Conservation (phyloP, 2,888 invertebrate species). For the Diplazon laetatorius region DNA sequence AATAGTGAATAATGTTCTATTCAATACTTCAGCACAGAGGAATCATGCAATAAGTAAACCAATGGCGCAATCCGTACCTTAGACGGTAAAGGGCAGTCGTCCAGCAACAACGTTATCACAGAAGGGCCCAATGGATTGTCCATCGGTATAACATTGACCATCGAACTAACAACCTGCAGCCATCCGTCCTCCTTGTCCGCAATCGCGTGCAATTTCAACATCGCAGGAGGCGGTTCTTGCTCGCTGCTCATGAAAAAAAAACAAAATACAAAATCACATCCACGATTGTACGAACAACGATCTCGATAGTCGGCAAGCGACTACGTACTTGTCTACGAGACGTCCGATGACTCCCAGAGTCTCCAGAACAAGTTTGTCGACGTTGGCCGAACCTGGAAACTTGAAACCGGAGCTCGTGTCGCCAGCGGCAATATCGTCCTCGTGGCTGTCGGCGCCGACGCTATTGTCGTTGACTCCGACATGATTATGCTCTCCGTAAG, state of each 20-base stretch:
- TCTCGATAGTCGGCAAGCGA: no score
- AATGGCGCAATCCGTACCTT: constrained; percentile 84
- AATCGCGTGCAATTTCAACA: constrained; percentile 91
- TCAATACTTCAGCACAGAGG: no score
- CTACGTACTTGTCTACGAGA: constrained; percentile 91
- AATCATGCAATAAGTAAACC: no score
- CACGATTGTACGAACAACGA: no score
- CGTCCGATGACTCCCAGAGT: constrained; percentile 91
- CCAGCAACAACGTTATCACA: constrained; percentile 93
- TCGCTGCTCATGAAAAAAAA: constrained; percentile 85
- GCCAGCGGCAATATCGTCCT: constrained; percentile 70
- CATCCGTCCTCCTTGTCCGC: constrained; percentile 96
- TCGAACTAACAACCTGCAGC: constrained; percentile 92
- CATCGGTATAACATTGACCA: constrained; percentile 92
- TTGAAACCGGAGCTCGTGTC: constrained; percentile 75
- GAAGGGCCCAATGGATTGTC: constrained; percentile 94
- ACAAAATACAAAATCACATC: neutral
- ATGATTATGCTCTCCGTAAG: constrained; percentile 72
- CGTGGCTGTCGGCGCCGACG: constrained; percentile 77
- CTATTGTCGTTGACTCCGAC: constrained; percentile 58
- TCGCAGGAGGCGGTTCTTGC: constrained; percentile 93
- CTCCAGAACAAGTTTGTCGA: constrained; percentile 91
- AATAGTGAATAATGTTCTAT: no score
- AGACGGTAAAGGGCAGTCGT: constrained; percentile 96
- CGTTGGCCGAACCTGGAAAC: constrained; percentile 82